Evolutionary conservation across 2,888 invertebrate species (phyloP), one percentile per base, ranked within the genome.

Genomic region (Lagria hirta): DNA sequence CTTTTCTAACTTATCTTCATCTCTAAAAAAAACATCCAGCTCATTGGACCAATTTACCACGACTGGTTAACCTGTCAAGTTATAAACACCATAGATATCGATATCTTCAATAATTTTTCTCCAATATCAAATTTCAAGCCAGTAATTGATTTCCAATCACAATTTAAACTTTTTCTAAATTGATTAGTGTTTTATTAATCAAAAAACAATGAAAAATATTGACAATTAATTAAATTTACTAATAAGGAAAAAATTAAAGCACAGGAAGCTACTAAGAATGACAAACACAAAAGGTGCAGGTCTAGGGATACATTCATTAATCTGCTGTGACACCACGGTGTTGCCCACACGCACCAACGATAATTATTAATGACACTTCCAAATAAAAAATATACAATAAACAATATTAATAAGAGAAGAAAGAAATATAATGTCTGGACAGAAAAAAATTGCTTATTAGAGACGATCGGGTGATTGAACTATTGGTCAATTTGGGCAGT

Each of bases 281-380:
- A n/a, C n/a, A n/a, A n/a, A n/a, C n/a, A n/a, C 15, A 34, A 48
- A 50, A 51, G 53, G 51, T 49, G 58, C 54, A 58, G 59, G 62
- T 64, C 67, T 65, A 60, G 69, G 69, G 69, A 70, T 66, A 70
- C 65, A 71, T 72, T 71, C 71, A 71, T 72, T 72, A 72, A 72
- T 72, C 70, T 71, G 69, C 68, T 71, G 62, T 72, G 72, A 72
- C 72, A 72, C 69, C 57, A 40, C 66, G 60, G 72, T 71, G 72
- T 71, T 71, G 71, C 70, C 68, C 71, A 71, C 70, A 72, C 70
- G 70, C 70, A 70, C 70, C 67, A 66, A 61, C 68, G 66, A 67
- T 72, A 72, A 72, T 72, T 72, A 71, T 65, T 64, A 66, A 68
- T 69, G 72, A 72, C 71, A 69, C n/a, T n/a, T n/a, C n/a, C n/a